A percentile compares a stretch with the other conserved stretches of the same genome.
These are phyloP conservation scores for Xylocopa sonorina DNA, from an alignment of 1,140 invertebrate genomes.

Conservation along the genomic window DNA sequence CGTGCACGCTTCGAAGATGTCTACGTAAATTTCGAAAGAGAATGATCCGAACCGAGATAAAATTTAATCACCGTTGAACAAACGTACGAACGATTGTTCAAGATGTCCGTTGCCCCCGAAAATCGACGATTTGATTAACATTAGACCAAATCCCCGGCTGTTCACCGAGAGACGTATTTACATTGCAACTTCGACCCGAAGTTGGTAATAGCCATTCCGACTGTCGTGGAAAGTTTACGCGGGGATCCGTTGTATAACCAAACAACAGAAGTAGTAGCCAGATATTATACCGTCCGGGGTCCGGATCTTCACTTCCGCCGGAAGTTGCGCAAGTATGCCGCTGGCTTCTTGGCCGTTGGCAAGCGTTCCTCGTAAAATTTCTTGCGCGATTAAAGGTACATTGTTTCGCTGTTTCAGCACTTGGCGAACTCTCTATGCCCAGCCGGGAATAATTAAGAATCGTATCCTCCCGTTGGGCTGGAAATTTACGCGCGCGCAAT, in stretches of 20 bases:
- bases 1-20: too few species aligned
- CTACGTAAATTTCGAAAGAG: too few species aligned
- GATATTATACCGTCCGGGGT: slow-evolving; percentile 15
- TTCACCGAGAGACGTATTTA: slow-evolving; percentile 25
- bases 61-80: too few species aligned
- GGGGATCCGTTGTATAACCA: slow-evolving; percentile 47
- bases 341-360: slow-evolving; percentile 31
- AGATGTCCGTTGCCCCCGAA: not conserved
- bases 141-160: not conserved
- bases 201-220: slow-evolving; percentile 42
- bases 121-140: slow-evolving; percentile 22
- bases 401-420: slow-evolving; percentile 18
- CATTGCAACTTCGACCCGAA: slow-evolving; percentile 42
- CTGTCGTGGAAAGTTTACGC: slow-evolving; percentile 35
- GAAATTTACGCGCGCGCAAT: not conserved
- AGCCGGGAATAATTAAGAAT: slow-evolving; percentile 34
- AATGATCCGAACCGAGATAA: too few species aligned
- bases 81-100: not conserved
- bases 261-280: slow-evolving; percentile 27
- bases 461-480: not conserved
- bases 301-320: slow-evolving; percentile 5
- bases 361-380: slow-evolving; percentile 32
- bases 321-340: slow-evolving; percentile 30
- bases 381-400: slow-evolving; percentile 37
- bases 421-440: slow-evolving; percentile 4